Base-by-base conservation (phyloP, 2,113 vertebrate genomes). In the Cettia cetti region DNA sequence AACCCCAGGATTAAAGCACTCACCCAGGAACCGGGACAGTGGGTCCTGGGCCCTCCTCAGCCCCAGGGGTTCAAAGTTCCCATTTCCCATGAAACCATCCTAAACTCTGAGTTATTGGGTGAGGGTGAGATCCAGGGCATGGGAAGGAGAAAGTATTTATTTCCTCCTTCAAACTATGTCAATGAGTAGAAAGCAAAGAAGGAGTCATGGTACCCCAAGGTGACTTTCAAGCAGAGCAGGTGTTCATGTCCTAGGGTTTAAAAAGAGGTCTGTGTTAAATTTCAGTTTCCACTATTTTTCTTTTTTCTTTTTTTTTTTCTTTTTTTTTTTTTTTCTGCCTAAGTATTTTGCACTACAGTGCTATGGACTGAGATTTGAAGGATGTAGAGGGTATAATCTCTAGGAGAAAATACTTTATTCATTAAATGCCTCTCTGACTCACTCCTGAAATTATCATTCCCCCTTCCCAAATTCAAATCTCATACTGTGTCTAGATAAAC, bases 11-110 rank as follows among this genome's bases (percentile, higher is more conserved):
- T 95, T 86, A 93, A 95, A 94, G 95, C 9, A 1, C 16, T 94
- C 69, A 52, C 24, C 45, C 37, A 77, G 89, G 89, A 95, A 81
- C 60, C 1, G 3, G 72, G 66, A 90, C 86, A 94, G 59, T 96
- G 95, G 94, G 89, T 88, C 89, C 80, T 33, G n/a, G 80, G 83
- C 40, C 89, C 89, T 95, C 95, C 96, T 96, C 91, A 95, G 95
- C 95, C 92, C 65, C 95, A 95, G 92, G 96, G 86, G 56, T 71
- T 96, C 80, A 78, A 52, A 86, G 64, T 56, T 92, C 42, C 42
- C 27, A 70, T 81, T 97, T 96, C 92, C 86, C 91, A 95, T 92
- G 72, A 94, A 95, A 94, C 64, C 60, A 49, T 27, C 68, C 2
- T 8, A 94, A 96, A 94, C 35, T 30, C 45, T 5, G 21, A 68